Evolutionary conservation across 2,888 invertebrate species (phyloP), one percentile per base, ranked within the genome.

Genomic region (Thyatira batis): DNA sequence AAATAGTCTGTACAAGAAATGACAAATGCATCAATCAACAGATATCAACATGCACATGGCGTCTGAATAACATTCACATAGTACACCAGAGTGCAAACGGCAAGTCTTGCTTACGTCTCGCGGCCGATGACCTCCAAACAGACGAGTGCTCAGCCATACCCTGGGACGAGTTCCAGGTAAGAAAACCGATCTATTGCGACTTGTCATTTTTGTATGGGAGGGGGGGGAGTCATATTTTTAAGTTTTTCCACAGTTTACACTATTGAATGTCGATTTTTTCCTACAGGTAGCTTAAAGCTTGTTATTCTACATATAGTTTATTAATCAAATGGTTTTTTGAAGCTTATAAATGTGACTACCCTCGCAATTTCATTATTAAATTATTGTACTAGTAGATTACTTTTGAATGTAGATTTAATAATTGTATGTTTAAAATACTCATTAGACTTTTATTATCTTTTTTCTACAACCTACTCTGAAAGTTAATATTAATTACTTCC

Each of bases 101-200:
- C 0, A 71, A 73, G 10, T 81, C 89, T 0, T 64, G 76, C 1
- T 54, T 90, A 4, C 69, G 88, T 0, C 60, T 92, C 0, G 87
- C 83, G 0, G 91, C 92, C 0, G 90, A 87, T 33, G 93, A 96
- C 63, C 87, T 98, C 5, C 93, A 93, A 25, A 95, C 95, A 51
- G 96, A 97, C 71, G 98, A 98, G 84, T 97, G 97, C 76, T 94
- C 95, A 43, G 95, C 97, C 44, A 97, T 98, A 78, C 96, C 97
- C 0, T 98, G 97, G 96, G 98, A 98, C 78, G 98, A 98, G 87
- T 96, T 98, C 92, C 98, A 98, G 95, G 97, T 97, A 87, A 86
- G 77, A 67, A 49, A 43, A 30, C 48, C 45, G 52, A 13, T 39
- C 46, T 25, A 67, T 46, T 55, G 57, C 56, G 3, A 8, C 39